Evolutionary conservation across 2,888 invertebrate genomes (phyloP).

Genomic region (Stenichneumon culpator): DNA sequence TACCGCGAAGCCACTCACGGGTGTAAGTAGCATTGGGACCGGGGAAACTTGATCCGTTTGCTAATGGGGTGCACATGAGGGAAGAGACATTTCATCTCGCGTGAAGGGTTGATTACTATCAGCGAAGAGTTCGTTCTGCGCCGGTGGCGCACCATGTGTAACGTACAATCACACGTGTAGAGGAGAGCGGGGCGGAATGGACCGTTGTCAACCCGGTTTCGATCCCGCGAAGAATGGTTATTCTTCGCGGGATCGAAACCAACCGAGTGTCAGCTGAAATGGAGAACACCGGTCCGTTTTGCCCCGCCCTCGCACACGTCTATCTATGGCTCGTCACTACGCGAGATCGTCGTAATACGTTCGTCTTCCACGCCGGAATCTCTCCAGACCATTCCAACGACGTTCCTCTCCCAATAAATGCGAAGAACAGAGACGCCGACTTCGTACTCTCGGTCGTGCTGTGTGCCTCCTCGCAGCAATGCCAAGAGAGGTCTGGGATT

Average conservation of each 20-base stretch:
- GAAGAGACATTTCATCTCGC: constrained; percentile 22
- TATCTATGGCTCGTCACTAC: not conserved
- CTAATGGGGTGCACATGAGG: not conserved
- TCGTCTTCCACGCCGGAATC: not conserved
- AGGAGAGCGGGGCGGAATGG: no score
- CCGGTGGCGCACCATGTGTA: not conserved
- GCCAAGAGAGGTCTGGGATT: constrained; percentile 83
- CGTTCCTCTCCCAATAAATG: constrained; percentile 16
- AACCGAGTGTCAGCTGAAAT: no score
- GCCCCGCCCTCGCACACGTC: not conserved
- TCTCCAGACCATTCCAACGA: constrained; percentile 15
- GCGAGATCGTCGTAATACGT: no score
- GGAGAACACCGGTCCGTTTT: no score
- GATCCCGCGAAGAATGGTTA: no score
- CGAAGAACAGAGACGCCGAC: constrained; percentile 27
- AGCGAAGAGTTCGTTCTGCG: not conserved
- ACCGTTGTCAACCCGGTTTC: no score
- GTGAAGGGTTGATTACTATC: constrained; percentile 3
- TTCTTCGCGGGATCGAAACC: no score
- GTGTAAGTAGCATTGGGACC: constrained; percentile 1
- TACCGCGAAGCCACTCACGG: constrained; percentile 23
- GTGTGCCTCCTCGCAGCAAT: constrained; percentile 68
- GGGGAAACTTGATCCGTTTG: not conserved
- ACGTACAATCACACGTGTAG: not conserved
- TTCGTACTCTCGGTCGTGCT: constrained; percentile 66